Percentiles rank a stretch among this genome's conserved stretches.
These are phyloP conservation scores for Drosophila mercatorum DNA, from an alignment of 2,888 invertebrate genomes.

Conservation along the genomic window DNA sequence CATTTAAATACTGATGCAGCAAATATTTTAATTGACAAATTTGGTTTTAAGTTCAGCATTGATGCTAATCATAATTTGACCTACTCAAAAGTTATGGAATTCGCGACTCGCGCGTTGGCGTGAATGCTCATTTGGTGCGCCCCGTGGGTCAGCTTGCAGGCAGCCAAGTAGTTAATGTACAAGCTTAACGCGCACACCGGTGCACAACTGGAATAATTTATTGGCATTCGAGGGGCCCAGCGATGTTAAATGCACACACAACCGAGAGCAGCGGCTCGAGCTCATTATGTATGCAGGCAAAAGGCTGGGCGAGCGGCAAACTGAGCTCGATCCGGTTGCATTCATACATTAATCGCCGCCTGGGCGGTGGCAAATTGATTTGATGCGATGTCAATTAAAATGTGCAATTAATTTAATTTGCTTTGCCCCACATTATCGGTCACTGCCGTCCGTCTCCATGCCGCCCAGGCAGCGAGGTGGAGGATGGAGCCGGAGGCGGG, in stretches of 20 bases:
- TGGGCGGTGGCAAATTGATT: constrained; percentile 74
- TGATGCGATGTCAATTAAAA: constrained; percentile 81
- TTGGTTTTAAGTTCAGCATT: background rate
- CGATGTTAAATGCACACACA: constrained; percentile 27
- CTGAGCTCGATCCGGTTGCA: constrained; percentile 37
- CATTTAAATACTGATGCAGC: background rate
- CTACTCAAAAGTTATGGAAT: background rate
- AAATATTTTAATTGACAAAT: too few relatives aligned
- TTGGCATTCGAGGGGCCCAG: constrained; percentile 37
- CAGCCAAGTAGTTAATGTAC: constrained; percentile 24
- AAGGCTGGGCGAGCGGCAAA: constrained; percentile 24
- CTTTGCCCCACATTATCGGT: constrained; percentile 66
- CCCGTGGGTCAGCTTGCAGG: background rate
- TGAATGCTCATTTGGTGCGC: constrained; percentile 11
- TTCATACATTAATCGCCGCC: constrained; percentile 66
- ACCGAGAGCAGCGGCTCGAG: constrained; percentile 15
- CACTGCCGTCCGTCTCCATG: constrained; percentile 28
- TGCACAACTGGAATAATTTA: constrained; percentile 65
- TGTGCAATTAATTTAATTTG: constrained; percentile 81
- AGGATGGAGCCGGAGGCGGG: background rate
- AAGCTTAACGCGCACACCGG: constrained; percentile 33
- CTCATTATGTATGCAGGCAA: constrained; percentile 58
- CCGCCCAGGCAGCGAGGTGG: background rate
- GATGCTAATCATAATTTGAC: background rate
- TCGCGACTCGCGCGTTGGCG: background rate